Evolutionary conservation across 92 coral and sea anemone genomes (phyloP), one percentile per base, ranked within the genome.

Genomic region (Heliopora coerulea): DNA sequence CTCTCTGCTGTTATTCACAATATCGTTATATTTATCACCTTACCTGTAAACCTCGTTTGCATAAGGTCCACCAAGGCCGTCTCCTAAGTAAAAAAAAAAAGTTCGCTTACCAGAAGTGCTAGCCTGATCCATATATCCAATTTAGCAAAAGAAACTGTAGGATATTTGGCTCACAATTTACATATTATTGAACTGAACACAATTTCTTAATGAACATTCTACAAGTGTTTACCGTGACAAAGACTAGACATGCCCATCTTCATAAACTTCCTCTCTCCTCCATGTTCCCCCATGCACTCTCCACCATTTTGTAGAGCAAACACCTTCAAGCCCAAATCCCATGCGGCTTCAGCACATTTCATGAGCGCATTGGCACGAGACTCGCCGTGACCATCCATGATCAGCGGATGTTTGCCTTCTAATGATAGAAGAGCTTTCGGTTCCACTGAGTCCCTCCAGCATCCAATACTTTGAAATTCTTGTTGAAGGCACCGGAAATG

Each of bases 21-120:
- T 59, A 28, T 24, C 27, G 26, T 28, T 59, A 1, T 21, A 0
- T 30, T 28, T 61, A 8, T 3, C 29, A 25, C 20, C 88, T 64
- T 41, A 95, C 99, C 83, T 88, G 83, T 95, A 95, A 0, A 95
- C 99, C 68, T 95, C 99, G 65, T 90, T 95, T 14, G 89, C 99
- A 87, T 91, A 90, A 20, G 96, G 96, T 3, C 99, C 99, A 35
- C 99, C 99, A 54, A 90, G 89, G 49, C 99, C 99, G 69, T 95
- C 96, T 12, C 27, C 35, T 26, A 26, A n/a, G 20, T 37, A 56
- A 11, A 44, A 26, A n/a, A 40, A 30, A 29, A 4, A 15, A 56
- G 79, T 39, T 40, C 15, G 26, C 20, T 28, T 60, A 9, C 6
- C 28, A 49, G 4, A 54, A 25, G 39, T 1, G 46, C 25, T 9